phyloP scores from a whole-genome alignment of 2,113 vertebrate species.

The Malurus cyaneus region DNA sequence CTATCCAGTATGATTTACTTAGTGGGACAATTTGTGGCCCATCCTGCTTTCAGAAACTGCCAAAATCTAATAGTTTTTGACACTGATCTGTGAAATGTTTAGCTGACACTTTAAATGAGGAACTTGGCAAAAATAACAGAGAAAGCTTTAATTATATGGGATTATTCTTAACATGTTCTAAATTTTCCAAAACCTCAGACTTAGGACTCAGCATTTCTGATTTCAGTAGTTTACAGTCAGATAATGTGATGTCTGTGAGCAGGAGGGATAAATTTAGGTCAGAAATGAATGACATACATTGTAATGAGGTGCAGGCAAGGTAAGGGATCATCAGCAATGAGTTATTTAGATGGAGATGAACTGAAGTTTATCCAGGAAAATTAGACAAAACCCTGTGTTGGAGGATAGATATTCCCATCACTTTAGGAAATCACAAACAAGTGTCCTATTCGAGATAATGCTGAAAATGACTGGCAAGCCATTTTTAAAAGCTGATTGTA shows the following conservation, averaged over 20 bases:
- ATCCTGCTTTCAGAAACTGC: not conserved
- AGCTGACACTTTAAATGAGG: constrained; percentile 11
- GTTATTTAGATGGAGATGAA: constrained; percentile 31
- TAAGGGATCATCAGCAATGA: constrained; percentile 30
- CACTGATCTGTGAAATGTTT: not conserved
- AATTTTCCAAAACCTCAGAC: constrained; percentile 45
- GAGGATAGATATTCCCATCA: not conserved
- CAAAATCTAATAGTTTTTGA: constrained; percentile 6
- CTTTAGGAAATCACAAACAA: not conserved
- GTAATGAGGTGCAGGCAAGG: constrained; percentile 48
- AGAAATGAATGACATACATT: constrained; percentile 49
- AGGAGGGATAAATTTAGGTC: constrained; percentile 48
- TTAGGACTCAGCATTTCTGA: constrained; percentile 42
- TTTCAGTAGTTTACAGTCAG: constrained; percentile 40
- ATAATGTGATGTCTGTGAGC: constrained; percentile 40
- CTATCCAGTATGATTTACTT: not conserved
- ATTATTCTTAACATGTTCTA: constrained; percentile 42
- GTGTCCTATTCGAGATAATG: not conserved
- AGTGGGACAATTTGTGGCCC: not conserved
- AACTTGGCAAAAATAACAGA: constrained; percentile 1
- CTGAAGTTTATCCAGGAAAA: constrained; percentile 17
- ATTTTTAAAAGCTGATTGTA: not conserved
- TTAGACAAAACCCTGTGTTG: not conserved
- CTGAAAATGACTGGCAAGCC: not conserved
- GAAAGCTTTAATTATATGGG: constrained; percentile 35